Evolutionary conservation across 2,888 invertebrate species (phyloP).

Genomic region (Blomia tropicalis): DNA sequence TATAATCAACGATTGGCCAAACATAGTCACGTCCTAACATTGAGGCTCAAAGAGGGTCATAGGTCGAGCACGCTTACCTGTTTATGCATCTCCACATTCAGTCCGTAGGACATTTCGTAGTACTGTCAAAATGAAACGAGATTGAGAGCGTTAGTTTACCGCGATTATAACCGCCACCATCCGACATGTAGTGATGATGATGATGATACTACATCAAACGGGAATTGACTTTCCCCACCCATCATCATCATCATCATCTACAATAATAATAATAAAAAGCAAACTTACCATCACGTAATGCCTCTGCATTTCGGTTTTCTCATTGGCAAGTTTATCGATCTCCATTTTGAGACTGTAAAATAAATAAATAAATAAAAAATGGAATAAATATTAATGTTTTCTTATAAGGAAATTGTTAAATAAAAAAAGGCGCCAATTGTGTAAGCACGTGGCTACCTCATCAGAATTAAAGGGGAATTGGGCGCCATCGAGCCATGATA

Average conservation of each 20-base stretch:
- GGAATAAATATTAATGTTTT: too few species aligned
- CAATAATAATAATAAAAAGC: neutral
- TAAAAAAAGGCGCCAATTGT: too few species aligned
- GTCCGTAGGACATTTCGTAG: slow-evolving; percentile 88
- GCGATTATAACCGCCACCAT: too few species aligned
- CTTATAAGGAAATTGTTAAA: too few species aligned
- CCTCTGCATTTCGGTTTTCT: slow-evolving; percentile 96
- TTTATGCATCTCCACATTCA: slow-evolving; percentile 90
- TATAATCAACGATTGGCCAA: neutral
- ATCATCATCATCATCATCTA: too few species aligned
- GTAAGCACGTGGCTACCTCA: too few species aligned
- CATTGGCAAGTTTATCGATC: slow-evolving; percentile 88
- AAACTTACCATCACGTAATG: slow-evolving; percentile 91
- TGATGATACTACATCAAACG: neutral
- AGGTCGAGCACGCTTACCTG: slow-evolving; percentile 46
- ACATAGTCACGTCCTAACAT: neutral
- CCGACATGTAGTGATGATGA: neutral
- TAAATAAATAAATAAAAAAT: too few species aligned
- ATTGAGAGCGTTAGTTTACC: slow-evolving; percentile 2
- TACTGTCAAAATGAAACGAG: slow-evolving; percentile 55
- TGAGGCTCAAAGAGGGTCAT: neutral
- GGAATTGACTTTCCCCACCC: too few species aligned
- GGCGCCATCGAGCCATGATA: too few species aligned
- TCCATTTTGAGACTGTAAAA: slow-evolving; percentile 72
- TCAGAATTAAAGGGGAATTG: too few species aligned